Evolutionary conservation across 2,888 invertebrate genomes (phyloP).

Genomic region (Drosophila phalerata): DNA sequence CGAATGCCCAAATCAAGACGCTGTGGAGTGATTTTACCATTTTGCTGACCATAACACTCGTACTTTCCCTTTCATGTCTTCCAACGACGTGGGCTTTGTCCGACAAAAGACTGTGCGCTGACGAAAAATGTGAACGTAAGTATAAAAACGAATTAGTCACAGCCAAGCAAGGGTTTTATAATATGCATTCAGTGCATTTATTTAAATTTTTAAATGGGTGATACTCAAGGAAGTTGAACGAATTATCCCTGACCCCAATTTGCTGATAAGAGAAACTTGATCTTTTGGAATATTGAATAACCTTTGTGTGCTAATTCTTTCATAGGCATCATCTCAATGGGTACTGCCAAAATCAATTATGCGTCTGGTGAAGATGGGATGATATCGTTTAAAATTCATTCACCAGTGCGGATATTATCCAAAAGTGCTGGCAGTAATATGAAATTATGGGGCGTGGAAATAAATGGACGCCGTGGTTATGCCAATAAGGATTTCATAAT

Average conservation of each 20-base stretch:
- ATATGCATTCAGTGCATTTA: background rate
- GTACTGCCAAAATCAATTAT: constrained; percentile 88
- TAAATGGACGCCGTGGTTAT: constrained; percentile 90
- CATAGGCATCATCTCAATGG: constrained; percentile 86
- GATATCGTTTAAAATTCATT: constrained; percentile 88
- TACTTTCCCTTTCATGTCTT: constrained; percentile 64
- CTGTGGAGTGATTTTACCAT: constrained; percentile 50
- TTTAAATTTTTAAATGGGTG: background rate
- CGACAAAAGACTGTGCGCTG: constrained; percentile 90
- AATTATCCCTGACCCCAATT: constrained; percentile 29
- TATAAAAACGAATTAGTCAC: constrained; percentile 27
- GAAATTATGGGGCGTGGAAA: constrained; percentile 89
- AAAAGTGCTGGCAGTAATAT: constrained; percentile 89
- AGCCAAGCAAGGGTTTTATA: background rate
- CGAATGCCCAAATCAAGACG: constrained; percentile 52
- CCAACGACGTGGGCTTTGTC: constrained; percentile 86
- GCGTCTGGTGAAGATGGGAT: constrained; percentile 86
- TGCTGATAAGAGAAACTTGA: constrained; percentile 32
- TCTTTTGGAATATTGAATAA: background rate
- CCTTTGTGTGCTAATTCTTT: constrained; percentile 7
- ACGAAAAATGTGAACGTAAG: constrained; percentile 90
- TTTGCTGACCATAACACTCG: constrained; percentile 27
- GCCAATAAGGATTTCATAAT: constrained; percentile 87
- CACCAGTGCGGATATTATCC: constrained; percentile 88
- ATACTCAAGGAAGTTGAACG: constrained; percentile 1